Evolutionary conservation across 2,113 vertebrate genomes (phyloP), one percentile per base, ranked within the genome.

Genomic region (Leptodactylus fuscus): DNA sequence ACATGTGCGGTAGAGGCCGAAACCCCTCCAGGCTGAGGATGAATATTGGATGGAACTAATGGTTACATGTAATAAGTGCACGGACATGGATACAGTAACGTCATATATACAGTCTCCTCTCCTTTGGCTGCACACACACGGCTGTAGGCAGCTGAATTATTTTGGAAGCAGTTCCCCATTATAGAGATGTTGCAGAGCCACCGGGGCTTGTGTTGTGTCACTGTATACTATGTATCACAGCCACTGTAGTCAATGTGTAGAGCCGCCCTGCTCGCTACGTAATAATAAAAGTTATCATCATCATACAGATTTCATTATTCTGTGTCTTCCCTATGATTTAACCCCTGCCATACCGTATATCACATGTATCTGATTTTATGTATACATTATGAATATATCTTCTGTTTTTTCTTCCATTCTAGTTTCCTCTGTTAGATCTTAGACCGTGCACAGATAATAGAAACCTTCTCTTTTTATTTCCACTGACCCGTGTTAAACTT

Each of bases 391-490:
- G 2, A 51, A 18, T 5, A 10, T 8, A 48, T 2, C 4, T 2
- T 20, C 16, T 51, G 1, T 22, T n/a, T 55, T 55, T 55, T 55
- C 20, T 22, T 1, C 8, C 27, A 20, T 1, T 69, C 16, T 10
- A 20, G 29, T 32, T 36, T 32, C 27, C 16, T 24, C 27, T 11
- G 16, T 36, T 67, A 79, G 51, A 58, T 38, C 22, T 58, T 6
- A 38, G 34, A 55, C 58, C 3, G 36, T 58, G 5, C 32, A 24
- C 53, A 80, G 55, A 80, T 80, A 80, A 62, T 44, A 44, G 22
- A 62, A 27, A 41, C n/a, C 2, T 79, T 79, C 13, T 62, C 13
- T 44, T 44, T 44, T 38, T 36, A 67, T 77, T 78, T 78, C 34
- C 60, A 49, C 6, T 84, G 73, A 51, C 60, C 60, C 9, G 18